These are phyloP conservation scores for Acanthosepion lycidas DNA, from an alignment of 2,888 invertebrate species.

Conservation along the genomic window DNA sequence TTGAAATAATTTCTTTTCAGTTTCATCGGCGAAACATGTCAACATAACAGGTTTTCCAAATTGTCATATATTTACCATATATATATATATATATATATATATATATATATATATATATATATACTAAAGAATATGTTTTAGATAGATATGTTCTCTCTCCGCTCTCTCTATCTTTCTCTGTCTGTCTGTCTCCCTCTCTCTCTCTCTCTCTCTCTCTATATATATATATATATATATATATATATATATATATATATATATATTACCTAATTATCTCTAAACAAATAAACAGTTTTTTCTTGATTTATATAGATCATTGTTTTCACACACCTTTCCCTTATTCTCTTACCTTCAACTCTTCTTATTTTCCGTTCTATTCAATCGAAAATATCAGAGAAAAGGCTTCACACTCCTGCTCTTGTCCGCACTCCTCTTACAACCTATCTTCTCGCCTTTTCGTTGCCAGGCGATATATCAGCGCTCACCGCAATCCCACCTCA, in stretches of 20 bases:
- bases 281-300: background rate
- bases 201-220: background rate
- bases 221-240: constrained; percentile 2
- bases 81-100: background rate
- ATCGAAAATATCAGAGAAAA: background rate
- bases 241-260: background rate
- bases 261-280: background rate
- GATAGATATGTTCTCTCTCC: no score
- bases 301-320: no score
- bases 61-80: background rate
- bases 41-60: no score
- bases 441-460: background rate
- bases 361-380: background rate
- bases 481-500: background rate
- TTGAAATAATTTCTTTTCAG: no score
- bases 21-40: no score
- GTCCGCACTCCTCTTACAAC: background rate
- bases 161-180: no score
- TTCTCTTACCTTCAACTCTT: background rate
- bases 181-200: no score
- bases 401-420: background rate
- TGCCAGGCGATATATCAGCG: background rate
- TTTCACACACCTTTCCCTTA: no score
- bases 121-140: no score
- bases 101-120: background rate